Percentiles rank a stretch among this genome's conserved stretches.
phyloP scores from a whole-genome alignment of 2,113 vertebrate species.

The Edolisoma coerulescens region DNA sequence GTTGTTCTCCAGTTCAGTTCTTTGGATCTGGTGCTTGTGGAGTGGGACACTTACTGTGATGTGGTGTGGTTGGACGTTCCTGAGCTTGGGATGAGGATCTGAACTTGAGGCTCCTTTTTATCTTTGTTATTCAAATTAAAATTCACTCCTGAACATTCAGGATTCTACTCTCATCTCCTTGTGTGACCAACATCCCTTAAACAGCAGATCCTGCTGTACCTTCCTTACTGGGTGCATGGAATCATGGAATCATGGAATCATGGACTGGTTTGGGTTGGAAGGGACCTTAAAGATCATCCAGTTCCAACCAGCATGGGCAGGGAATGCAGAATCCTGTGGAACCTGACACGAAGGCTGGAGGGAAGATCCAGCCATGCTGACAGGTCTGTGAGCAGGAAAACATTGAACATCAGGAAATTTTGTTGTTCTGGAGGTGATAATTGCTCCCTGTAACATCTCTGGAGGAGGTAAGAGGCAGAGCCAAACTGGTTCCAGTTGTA shows the following conservation, averaged over 20 bases:
- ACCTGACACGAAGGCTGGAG: background rate
- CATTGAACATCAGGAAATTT: accelerated
- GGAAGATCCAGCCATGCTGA: background rate
- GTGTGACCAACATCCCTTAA: background rate
- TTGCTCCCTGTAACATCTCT: background rate
- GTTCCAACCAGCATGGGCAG: accelerated
- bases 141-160: background rate
- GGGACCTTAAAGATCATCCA: too few species aligned
- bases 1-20: background rate
- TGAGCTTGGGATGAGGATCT: background rate
- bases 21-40: background rate
- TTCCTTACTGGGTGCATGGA: accelerated
- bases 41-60: accelerated
- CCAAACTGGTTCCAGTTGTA: background rate
- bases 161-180: background rate
- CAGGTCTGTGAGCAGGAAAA: background rate
- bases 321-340: background rate
- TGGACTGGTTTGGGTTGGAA: background rate
- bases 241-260: accelerated
- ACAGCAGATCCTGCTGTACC: background rate
- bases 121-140: background rate
- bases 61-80: accelerated
- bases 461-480: background rate
- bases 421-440: background rate
- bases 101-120: background rate